Evolutionary conservation across 2,113 vertebrate species (phyloP), one percentile per base, ranked within the genome.

Genomic region (Zingel zingel): DNA sequence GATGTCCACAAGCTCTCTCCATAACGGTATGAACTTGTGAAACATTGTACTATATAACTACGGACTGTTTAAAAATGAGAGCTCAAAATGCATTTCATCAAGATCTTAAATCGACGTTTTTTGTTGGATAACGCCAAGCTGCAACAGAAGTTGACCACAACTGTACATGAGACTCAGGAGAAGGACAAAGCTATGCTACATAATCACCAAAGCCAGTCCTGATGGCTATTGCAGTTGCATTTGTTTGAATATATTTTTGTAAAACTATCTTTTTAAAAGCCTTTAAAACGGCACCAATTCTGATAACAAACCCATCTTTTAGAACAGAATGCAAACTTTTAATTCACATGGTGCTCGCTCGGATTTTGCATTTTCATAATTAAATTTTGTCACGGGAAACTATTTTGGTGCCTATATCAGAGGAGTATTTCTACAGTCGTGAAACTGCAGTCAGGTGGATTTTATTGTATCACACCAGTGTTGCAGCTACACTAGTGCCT

Each of bases 401-500:
- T 95, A 88, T 95, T 95, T 90, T 92, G 92, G 96, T 98, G 97
- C 97, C 96, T 98, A 96, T 74, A 86, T 79, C 54, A 78, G 81
- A 89, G 61, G 85, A 86, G 69, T 82, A 58, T 91, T 94, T 91
- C 72, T 82, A 86, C 78, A 86, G 73, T 75, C 33, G 65, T 79
- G 74, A 88, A 66, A 86, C 78, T 51, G 64, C 7, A 11, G 86
- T 89, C 82, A 81, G 82, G 73, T 83, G 63, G 75, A 87, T 83
- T 90, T 81, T 66, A 85, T 61, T 78, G 69, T 82, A 90, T 85
- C 61, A 78, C 62, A 72, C 68, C 71, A 82, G 64, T 87, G 51
- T 87, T 75, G 86, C 84, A 79, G 84, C 77, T 74, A 88, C 85
- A 89, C 68, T 84, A 64, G 95, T 96, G 95, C 95, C 95, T 96